phyloP scores from a whole-genome alignment of 2,113 vertebrate species.

The Sterna hirundo region DNA sequence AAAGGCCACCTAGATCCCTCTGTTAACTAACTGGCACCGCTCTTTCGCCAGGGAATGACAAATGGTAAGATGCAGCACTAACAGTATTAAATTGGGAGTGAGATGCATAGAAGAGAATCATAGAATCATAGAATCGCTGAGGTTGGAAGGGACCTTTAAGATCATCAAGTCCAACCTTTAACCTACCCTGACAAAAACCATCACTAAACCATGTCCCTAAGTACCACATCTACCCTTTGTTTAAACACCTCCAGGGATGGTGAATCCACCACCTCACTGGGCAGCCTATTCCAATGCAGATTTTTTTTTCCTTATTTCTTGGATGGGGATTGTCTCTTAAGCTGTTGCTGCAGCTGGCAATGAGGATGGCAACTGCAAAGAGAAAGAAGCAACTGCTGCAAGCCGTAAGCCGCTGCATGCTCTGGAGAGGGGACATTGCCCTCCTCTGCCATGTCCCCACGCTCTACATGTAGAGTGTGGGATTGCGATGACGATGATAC shows the following conservation, averaged over 20 bases:
- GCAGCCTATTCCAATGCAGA: background rate
- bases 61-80: background rate
- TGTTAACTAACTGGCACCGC: background rate
- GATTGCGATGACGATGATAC: accelerated
- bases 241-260: no score
- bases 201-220: no score
- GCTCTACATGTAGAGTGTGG: background rate
- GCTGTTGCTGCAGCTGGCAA: background rate
- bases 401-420: accelerated
- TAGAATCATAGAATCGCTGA: no score
- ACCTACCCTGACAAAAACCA: no score
- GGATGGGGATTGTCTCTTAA: background rate
- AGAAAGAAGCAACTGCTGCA: background rate
- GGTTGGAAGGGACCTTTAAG: no score
- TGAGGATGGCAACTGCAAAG: background rate
- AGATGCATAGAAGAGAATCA: background rate
- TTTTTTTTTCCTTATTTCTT: background rate
- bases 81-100: accelerated
- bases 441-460: accelerated
- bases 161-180: no score
- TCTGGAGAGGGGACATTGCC: background rate
- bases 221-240: no score
- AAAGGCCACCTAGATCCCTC: background rate
- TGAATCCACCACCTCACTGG: no score
- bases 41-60: background rate